Evolutionary conservation across 2,888 invertebrate species (phyloP), one percentile per base, ranked within the genome.

Genomic region (Tryphoninae sp.): DNA sequence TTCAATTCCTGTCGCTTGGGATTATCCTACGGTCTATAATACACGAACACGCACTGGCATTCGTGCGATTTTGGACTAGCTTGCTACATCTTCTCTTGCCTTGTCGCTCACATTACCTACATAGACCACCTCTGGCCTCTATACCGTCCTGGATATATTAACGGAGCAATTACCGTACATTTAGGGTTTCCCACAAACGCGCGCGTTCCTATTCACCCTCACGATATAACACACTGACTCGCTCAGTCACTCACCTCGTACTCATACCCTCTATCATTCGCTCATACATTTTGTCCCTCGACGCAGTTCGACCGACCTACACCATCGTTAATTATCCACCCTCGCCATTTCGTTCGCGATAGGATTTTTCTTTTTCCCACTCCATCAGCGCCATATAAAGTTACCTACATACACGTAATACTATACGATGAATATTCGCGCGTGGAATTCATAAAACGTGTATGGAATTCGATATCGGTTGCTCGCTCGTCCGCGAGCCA

Each of bases 131-230:
- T 16, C 26, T 13, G 45, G 19, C 71, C 71, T 72, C 55, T 68
- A 26, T 33, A 68, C 45, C 33, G 8, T 2, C 16, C 82, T 83
- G 82, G 80, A 84, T 81, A 83, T 76, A 80, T 83, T 84, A 86
- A 83, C 83, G 78, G 80, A 16, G 73, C 84, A 86, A 85, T 86
- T 85, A 86, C 59, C 64, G 58, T 59, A 62, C 80, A 68, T 80
- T 79, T 65, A 84, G 53, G 59, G 69, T 77, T 49, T 51, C 11
- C 59, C 69, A 53, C 45, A 71, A 62, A 40, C 74, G 59, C 78
- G 78, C 59, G 45, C 26, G 61, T 51, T 74, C 45, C 58, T 59
- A 8, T 6, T 40, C 62, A n/a, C 16, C 33, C 51, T 59, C 40
- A 49, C 64, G 42, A 42, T 11, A 55, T 55, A 65, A 13, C 64